Evolutionary conservation across 2,797 vertebrate species (phyloP).

Genomic region (Nyctalus aviator): DNA sequence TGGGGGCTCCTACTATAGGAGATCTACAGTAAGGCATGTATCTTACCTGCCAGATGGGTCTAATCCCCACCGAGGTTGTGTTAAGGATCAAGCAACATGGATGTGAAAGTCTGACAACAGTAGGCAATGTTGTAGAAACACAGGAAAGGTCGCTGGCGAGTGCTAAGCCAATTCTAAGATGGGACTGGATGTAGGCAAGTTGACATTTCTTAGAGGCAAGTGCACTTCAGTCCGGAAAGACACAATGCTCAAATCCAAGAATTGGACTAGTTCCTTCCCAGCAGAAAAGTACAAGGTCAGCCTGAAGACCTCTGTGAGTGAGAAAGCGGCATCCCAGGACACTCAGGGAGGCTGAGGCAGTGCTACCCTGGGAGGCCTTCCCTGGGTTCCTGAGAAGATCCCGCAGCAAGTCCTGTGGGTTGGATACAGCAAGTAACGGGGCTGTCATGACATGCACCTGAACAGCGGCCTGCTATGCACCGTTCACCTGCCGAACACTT

Average conservation of each 20-base stretch:
- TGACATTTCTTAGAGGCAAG: neutral
- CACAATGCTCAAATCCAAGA: neutral
- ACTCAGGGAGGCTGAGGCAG: neutral
- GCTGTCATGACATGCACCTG: no score
- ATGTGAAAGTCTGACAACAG: neutral
- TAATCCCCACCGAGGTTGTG: neutral
- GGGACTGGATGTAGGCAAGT: no score
- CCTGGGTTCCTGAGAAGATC: neutral
- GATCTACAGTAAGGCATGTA: neutral
- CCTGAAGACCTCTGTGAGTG: neutral
- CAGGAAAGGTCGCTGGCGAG: neutral
- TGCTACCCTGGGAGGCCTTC: neutral
- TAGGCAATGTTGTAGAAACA: neutral
- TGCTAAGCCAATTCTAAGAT: neutral
- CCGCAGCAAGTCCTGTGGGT: neutral
- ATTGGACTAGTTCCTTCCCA: neutral
- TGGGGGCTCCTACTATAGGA: neutral
- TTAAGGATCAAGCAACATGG: neutral
- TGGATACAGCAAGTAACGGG: neutral
- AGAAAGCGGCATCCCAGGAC: neutral
- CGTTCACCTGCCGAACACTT: neutral
- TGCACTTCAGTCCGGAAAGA: neutral
- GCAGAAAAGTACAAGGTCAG: neutral
- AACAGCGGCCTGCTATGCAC: neutral
- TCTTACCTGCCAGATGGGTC: neutral